A percentile compares a stretch with the other conserved stretches of the same genome.
Conservation (phyloP, 2,113 vertebrate species). For the Perca flavescens region DNA sequence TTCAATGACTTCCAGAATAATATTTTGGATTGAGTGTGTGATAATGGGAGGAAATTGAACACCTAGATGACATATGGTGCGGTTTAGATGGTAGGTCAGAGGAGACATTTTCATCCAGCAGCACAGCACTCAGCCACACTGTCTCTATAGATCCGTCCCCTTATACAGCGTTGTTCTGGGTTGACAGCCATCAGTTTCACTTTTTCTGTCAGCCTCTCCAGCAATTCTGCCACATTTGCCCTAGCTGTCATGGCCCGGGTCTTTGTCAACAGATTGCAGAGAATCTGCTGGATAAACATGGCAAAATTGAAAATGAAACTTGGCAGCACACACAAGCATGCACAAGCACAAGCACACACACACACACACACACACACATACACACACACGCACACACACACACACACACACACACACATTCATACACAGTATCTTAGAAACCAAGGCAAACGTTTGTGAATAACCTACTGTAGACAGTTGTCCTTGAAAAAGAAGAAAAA, state of each 20-base stretch:
- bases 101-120: conserved; percentile 16
- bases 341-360: neutral
- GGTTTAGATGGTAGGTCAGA: conserved; percentile 31
- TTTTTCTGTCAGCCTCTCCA: conserved; percentile 56
- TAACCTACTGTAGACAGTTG: conserved; percentile 59
- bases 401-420: conserved; percentile 12
- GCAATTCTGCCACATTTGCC: conserved; percentile 68
- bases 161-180: conserved; percentile 51
- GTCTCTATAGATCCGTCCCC: conserved; percentile 31
- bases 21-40: conserved; percentile 11
- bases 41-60: conserved; percentile 37
- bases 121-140: conserved; percentile 25
- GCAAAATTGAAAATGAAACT: conserved; percentile 79
- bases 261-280: conserved; percentile 78
- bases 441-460: conserved; percentile 62
- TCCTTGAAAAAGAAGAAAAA: conserved; percentile 54
- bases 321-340: conserved; percentile 49
- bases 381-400: conserved; percentile 23
- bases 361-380: conserved; percentile 35
- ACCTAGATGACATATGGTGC: conserved; percentile 25
- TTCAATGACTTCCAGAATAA: neutral
- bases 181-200: conserved; percentile 72
- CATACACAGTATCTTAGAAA: conserved; percentile 59
- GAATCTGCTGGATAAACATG: conserved; percentile 77
- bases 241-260: conserved; percentile 64